Base-by-base conservation (phyloP, 92 coral and sea anemone genomes). In the Bergia puertoricense region DNA sequence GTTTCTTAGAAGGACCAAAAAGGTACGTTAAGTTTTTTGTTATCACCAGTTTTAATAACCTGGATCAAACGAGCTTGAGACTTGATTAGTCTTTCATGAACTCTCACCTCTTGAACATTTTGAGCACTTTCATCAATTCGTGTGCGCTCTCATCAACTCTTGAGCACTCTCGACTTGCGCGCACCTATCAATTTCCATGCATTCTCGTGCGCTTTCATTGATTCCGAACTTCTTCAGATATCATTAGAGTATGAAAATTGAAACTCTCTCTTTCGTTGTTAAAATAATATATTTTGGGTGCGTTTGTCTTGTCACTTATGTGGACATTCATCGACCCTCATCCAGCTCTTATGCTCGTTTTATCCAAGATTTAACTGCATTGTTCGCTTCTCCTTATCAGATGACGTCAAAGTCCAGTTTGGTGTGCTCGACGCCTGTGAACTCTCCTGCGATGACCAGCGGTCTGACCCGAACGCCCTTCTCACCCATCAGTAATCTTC, bases 401-500 rank as follows among this genome's bases (percentile, higher is more conserved):
- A 72, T 84, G 68, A 69, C 87, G 56, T 69, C 87, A 7, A 48
- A 72, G 79, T 84, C 87, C 37, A 84, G 41, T 37, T 16, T 84
- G 22, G 48, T 84, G 43, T 69, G 79, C 45, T 84, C 87, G 36
- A 84, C 87, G 45, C 87, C 87, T 37, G 30, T 51, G 0, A 84
- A 16, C 68, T 11, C 67, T 0, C 23, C 87, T 13, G 36, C 30
- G 40, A 71, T 22, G 41, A 40, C 42, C 69, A 69, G 36, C 67
- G 30, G 36, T 72, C 67, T 84, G 16, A n/a, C 67, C 43, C 40
- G 87, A 20, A 71, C 87, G n/a, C 79, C 87, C 18, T 84, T 84
- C 57, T 84, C 87, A 14, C 87, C 87, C 40, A 84, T 84, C 20
- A 84, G 79, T 37, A 84, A 46, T 79, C 79, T 45, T 36, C 87